These are phyloP conservation scores for Meloidogyne chitwoodi DNA, from an alignment of 1,140 invertebrate genomes.

Conservation along the genomic window DNA sequence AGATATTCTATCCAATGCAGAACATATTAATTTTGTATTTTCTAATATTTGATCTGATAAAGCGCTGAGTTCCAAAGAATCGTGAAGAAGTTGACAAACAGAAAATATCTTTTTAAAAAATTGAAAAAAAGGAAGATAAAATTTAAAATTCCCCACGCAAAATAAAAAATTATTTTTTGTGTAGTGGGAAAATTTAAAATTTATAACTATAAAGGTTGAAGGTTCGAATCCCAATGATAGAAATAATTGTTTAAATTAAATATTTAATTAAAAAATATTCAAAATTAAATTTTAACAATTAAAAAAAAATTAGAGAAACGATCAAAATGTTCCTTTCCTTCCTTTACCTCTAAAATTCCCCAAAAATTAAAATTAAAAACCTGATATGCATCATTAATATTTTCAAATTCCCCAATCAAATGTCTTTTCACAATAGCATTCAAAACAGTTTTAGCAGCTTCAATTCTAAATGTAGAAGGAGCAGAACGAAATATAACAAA, in stretches of 20 bases:
- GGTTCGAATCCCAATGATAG: background rate
- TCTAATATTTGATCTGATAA: slow-evolving; percentile 15
- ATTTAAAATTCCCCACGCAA: too few relatives aligned
- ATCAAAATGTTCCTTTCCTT: too few relatives aligned
- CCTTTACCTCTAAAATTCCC: background rate
- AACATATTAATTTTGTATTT: slow-evolving; percentile 23
- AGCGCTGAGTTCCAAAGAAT: slow-evolving; percentile 27
- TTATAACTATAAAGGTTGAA: too few relatives aligned
- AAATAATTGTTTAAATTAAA: background rate
- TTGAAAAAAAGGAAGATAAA: too few relatives aligned
- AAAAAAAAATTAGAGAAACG: too few relatives aligned
- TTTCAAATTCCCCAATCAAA: slow-evolving; percentile 4
- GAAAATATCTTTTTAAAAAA: slow-evolving; percentile 32
- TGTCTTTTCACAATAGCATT: slow-evolving; percentile 28
- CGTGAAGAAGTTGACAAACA: slow-evolving; percentile 41
- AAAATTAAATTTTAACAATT: too few relatives aligned
- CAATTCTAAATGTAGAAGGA: background rate
- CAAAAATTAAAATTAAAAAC: slow-evolving; percentile 13
- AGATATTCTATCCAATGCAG: slow-evolving; percentile 33
- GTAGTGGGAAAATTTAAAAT: too few relatives aligned
- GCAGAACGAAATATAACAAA: slow-evolving; percentile 32
- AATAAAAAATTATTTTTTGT: too few relatives aligned
- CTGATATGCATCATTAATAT: slow-evolving; percentile 39
- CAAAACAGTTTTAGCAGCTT: slow-evolving; percentile 21
- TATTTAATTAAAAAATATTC: too few relatives aligned